These are phyloP conservation scores for Dasypus novemcinctus DNA, from an alignment of 2,113 vertebrate species.

Conservation along the genomic window DNA sequence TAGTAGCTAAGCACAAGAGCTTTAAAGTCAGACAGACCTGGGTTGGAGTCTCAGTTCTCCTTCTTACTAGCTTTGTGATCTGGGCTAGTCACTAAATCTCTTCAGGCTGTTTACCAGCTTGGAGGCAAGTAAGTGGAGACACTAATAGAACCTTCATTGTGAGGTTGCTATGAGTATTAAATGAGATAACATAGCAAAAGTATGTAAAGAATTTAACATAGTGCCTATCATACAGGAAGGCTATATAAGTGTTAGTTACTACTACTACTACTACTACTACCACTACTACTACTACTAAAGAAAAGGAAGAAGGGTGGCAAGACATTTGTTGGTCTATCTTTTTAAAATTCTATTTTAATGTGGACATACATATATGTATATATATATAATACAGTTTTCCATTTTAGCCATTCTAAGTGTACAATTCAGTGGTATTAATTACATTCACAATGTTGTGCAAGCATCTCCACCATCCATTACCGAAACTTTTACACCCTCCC, in stretches of 20 bases:
- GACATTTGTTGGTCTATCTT: not conserved
- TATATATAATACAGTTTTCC: too few species aligned
- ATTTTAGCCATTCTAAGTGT: too few species aligned
- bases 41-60: not conserved
- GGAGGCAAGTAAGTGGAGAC: not conserved
- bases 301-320: not conserved
- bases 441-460: too few species aligned
- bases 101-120: conserved; percentile 28
- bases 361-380: too few species aligned
- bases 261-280: not conserved
- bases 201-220: not conserved
- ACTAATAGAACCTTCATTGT: not conserved
- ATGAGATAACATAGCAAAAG: not conserved
- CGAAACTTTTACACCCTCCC: too few species aligned
- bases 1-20: not conserved
- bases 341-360: too few species aligned
- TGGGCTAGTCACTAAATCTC: not conserved
- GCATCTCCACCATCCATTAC: too few species aligned
- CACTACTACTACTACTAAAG: not conserved
- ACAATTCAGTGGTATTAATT: too few species aligned
- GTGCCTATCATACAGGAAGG: not conserved
- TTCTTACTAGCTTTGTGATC: not conserved
- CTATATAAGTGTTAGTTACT: not conserved
- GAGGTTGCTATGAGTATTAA: not conserved
- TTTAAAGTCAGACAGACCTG: not conserved